Base-by-base conservation (phyloP, 1,140 invertebrate species). In the Probaryconus sp. region DNA sequence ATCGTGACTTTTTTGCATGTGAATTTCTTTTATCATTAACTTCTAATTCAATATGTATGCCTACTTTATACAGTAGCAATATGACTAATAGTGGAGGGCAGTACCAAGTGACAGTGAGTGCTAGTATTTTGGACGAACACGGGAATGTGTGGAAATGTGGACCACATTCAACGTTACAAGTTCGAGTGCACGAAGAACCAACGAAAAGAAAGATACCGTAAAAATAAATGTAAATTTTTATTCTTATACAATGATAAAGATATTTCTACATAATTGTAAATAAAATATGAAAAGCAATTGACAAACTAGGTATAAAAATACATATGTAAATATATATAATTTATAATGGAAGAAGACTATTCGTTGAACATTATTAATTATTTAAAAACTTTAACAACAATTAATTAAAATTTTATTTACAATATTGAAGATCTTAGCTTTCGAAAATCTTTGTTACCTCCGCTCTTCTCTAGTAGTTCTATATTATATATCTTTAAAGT, bases 1-100 rank as follows among this genome's bases (percentile, higher is more conserved):
- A 94, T 80, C 90, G 93, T 17, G 94, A 95, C 74, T 95, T 95
- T 79, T 94, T 95, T 73, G 91, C 92, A 1, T 92, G 92, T 9
- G 93, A 94, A 78, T 95, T 95, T 84, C 83, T 95, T 2, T 83
- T 95, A 17, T 90, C 91, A 0, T 91, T 10, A 78, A 80, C 9
- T 37, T 64, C 71, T 10, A 81, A 58, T 30, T 55, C 78, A 3
- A 33, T 48, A 1, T n/a, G n/a, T n/a, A 14, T 47, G 5, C 14
- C 43, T n/a, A 43, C 45, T 14, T 9, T 38, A 33, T 81, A 77
- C 30, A 56, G 37, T 3, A 58, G n/a, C 24, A 77, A 30, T 20
- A 1, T 70, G 6, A 38, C 67, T 13, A 67, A 42, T 24, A 65
- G 35, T 9, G 56, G 67, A 3, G 53, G 68, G 10, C 88, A 91